Percentiles rank a stretch among this genome's conserved stretches.
Evolutionary conservation across 2,888 invertebrate species (phyloP).

Genomic region (Paralinhomoeus sp.): DNA sequence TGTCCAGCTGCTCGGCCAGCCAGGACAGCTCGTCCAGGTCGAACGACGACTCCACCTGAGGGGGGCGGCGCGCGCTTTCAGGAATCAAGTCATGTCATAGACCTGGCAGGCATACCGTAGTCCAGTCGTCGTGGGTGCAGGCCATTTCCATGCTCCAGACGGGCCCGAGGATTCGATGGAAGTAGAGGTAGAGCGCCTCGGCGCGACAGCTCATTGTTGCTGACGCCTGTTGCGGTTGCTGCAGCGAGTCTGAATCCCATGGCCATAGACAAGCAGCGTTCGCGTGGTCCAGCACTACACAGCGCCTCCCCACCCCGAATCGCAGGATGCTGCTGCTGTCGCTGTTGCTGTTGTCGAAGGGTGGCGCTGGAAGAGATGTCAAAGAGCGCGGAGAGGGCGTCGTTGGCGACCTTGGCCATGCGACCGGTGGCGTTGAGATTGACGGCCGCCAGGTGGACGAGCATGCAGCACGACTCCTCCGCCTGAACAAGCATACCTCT

Average conservation of each 20-base stretch:
- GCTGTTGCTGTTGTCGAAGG: no score
- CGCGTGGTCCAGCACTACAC: no score
- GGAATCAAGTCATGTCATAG: background rate
- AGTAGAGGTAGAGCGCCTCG: conserved; percentile 71
- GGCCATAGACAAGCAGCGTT: no score
- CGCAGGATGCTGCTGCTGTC: no score
- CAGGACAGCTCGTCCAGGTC: conserved; percentile 46
- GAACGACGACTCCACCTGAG: conserved; percentile 46
- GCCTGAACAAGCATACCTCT: conserved; percentile 32
- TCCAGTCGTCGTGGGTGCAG: conserved; percentile 6
- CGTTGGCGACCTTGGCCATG: conserved; percentile 47
- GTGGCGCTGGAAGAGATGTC: no score
- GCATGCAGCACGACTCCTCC: conserved; percentile 62
- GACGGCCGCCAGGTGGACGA: conserved; percentile 59
- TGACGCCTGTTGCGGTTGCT: no score
- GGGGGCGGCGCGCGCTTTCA: no score
- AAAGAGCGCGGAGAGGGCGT: conserved; percentile 76
- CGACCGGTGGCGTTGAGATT: conserved; percentile 38
- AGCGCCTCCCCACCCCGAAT: no score
- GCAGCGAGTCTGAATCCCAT: no score
- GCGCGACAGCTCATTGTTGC: conserved; percentile 80
- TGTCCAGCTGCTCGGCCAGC: conserved; percentile 49
- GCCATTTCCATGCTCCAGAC: conserved; percentile 45
- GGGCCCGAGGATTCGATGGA: conserved; percentile 56
- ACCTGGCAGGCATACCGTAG: conserved; percentile 3